Evolutionary conservation across 2,888 invertebrate genomes (phyloP), one percentile per base, ranked within the genome.

Genomic region (Drosophila mulleri): DNA sequence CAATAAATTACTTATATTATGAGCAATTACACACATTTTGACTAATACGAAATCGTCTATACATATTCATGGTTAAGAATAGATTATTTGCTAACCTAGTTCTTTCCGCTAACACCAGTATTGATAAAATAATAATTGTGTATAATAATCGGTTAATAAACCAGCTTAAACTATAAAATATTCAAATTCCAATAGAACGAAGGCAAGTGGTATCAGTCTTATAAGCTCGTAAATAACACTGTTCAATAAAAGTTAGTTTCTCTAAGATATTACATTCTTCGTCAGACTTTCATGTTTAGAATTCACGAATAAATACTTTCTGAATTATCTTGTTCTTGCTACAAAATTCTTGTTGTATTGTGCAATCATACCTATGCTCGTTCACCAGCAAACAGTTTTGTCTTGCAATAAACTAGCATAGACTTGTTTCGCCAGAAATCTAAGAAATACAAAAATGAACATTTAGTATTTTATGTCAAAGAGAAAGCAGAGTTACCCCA

Each of bases 341-440:
- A 5, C 8, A 35, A 20, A 35, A 9, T 37, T 14, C 3, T 18
- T 37, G 16, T 53, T 16, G 1, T 6, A 23, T 16, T 37, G 35
- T 52, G 18, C 12, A 53, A 16, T 23, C 37, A 14, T 1, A 2
- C 8, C 42, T 14, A 37, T 48, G 11, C 1, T 18, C 20, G 11
- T 2, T 94, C 91, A 96, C 96, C 96, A 96, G 91, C 94, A 95
- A 23, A 95, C 93, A 83, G 95, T 95, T 91, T 96, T 96, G 85
- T 96, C 96, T 42, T 94, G 93, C 56, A 94, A 93, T 35, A 96
- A 91, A 62, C 94, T 93, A 90, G 94, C 95, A 57, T 96, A 91
- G 29, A 95, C 94, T 91, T 95, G 95, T 79, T 94, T 94, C 1
- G 96, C 95, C 67, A 96, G 94, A 72, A 95, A 93, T 90, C 95